These are phyloP conservation scores for Hirtodrosophila histrioides DNA, from an alignment of 2,888 invertebrate genomes.

Conservation along the genomic window DNA sequence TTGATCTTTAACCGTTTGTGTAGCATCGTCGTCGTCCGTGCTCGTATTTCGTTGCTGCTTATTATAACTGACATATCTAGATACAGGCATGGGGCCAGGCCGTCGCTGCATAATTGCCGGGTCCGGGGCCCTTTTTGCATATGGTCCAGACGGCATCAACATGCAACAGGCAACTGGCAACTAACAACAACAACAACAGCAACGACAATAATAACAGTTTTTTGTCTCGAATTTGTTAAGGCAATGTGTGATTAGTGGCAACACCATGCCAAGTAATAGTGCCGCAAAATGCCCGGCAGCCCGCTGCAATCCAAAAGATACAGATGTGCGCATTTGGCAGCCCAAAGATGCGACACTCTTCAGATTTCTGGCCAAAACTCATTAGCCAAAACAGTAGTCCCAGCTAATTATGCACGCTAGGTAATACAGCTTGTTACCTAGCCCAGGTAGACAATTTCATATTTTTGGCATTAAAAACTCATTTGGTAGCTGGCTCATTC, in stretches of 20 bases:
- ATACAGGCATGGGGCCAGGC: constrained; percentile 38
- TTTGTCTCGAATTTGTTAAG: constrained; percentile 49
- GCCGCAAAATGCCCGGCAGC: constrained; percentile 1
- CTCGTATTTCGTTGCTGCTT: constrained; percentile 72
- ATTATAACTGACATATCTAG: constrained; percentile 75
- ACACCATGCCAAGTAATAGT: constrained; percentile 46
- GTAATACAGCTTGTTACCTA: constrained; percentile 8
- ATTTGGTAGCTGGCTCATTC: constrained; percentile 21
- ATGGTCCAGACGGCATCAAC: constrained; percentile 16
- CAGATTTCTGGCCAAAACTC: constrained; percentile 32
- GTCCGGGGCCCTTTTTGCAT: constrained; percentile 51
- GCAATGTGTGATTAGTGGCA: constrained; percentile 64
- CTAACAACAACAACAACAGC: no score
- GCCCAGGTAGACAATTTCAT: constrained; percentile 40
- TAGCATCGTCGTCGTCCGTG: constrained; percentile 50
- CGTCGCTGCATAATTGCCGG: constrained; percentile 59
- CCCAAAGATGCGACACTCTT: constrained; percentile 6
- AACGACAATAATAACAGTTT: constrained; percentile 50
- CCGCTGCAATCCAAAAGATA: background rate
- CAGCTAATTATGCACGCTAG: constrained; percentile 19
- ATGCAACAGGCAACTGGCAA: constrained; percentile 24
- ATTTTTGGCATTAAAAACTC: constrained; percentile 57
- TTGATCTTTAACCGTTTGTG: constrained; percentile 57
- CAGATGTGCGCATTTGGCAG: background rate
- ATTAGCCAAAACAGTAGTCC: constrained; percentile 36